These are phyloP conservation scores for Heliangelus exortis DNA, from an alignment of 2,797 vertebrate species.

Conservation along the genomic window DNA sequence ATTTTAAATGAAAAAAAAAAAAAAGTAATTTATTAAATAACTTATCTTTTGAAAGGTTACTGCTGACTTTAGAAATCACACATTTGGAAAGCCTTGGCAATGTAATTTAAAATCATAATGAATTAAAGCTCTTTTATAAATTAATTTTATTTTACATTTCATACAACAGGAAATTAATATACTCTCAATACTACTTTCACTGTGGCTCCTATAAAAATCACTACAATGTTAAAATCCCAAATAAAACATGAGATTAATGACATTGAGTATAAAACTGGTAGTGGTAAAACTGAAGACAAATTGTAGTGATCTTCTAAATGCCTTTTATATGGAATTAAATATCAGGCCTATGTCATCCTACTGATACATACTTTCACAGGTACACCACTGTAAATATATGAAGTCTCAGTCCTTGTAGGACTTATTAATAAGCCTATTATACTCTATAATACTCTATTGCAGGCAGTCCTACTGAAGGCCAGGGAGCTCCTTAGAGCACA, in stretches of 20 bases:
- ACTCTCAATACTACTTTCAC: background rate
- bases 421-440: background rate
- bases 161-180: background rate
- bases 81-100: conserved; percentile 18
- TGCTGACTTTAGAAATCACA: background rate
- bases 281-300: background rate
- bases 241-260: background rate
- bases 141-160: conserved; percentile 9
- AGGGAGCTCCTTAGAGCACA: background rate
- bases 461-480: background rate
- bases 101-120: conserved; percentile 4
- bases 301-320: background rate
- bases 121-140: background rate
- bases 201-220: background rate
- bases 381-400: background rate
- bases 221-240: background rate
- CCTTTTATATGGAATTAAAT: background rate
- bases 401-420: background rate
- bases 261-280: background rate
- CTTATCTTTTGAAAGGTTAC: conserved; percentile 40
- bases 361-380: background rate
- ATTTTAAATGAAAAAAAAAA: conserved; percentile 19
- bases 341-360: background rate
- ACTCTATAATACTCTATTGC: background rate
- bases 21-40: conserved; percentile 38